phyloP scores from a whole-genome alignment of 2,113 vertebrate species.

The Bos indicus region DNA sequence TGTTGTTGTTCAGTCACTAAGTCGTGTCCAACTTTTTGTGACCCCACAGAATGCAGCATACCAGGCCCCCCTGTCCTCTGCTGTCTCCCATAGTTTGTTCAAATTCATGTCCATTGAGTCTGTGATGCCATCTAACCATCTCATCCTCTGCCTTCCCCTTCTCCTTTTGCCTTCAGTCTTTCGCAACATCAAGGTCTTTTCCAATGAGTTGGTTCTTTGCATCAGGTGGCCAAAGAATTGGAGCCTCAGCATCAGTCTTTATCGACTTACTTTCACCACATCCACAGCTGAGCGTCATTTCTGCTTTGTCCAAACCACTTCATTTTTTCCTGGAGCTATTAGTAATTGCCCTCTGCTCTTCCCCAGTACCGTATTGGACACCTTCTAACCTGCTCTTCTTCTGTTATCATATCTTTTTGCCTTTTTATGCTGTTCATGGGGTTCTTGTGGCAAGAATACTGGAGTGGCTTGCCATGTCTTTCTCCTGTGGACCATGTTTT shows the following conservation, averaged over 20 bases:
- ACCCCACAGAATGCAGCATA: not conserved
- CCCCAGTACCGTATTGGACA: not conserved
- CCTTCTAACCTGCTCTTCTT: not conserved
- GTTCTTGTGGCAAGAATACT: not conserved
- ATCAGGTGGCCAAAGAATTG: not conserved
- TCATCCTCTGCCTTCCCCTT: not conserved
- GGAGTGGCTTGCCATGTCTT: not conserved
- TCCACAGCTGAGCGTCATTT: not conserved
- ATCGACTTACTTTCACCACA: not conserved
- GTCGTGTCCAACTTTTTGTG: not conserved
- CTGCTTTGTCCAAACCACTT: not conserved
- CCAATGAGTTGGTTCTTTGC: not conserved
- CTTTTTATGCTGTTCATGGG: not conserved
- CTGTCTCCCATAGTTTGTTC: not conserved
- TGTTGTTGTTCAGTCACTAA: not conserved
- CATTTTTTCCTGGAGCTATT: not conserved
- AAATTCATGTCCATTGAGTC: not conserved
- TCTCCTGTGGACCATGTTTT: not conserved
- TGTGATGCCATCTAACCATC: not conserved
- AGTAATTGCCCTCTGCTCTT: not conserved
- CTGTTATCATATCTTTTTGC: not conserved
- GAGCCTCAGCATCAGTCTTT: not conserved
- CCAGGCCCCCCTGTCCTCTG: not conserved
- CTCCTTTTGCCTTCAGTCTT: not conserved
- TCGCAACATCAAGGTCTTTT: not conserved